These are phyloP conservation scores for Sycobia sp. DNA, from an alignment of 1,140 invertebrate species.

Conservation along the genomic window DNA sequence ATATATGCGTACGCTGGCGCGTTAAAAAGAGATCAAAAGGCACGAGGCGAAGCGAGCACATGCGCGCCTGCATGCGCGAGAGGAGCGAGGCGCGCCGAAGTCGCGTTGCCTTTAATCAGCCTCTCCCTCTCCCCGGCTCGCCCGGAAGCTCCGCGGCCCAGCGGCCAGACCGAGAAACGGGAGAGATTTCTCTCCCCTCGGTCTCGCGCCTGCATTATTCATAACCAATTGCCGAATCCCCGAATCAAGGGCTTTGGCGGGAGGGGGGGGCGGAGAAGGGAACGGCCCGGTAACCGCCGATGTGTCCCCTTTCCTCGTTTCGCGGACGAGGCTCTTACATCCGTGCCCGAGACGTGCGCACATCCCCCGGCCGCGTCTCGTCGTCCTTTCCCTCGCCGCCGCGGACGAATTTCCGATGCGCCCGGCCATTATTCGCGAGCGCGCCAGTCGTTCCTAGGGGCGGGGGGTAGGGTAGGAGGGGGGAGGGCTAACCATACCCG, in stretches of 20 bases:
- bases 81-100: not conserved
- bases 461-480: not conserved
- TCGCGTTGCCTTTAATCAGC: slow-evolving; percentile 17
- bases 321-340: not conserved
- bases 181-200: no score
- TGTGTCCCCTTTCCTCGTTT: slow-evolving; percentile 13
- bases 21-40: slow-evolving; percentile 27
- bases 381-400: not conserved
- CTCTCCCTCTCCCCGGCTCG: slow-evolving; percentile 16
- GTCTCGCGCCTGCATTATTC: slow-evolving; percentile 30
- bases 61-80: slow-evolving; percentile 11
- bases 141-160: not conserved
- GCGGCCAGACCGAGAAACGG: not conserved
- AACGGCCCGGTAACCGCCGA: no score
- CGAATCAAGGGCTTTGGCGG: not conserved
- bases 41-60: slow-evolving; percentile 6
- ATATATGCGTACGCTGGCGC: no score
- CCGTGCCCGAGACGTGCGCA: no score
- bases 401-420: slow-evolving; percentile 20
- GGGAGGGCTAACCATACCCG: slow-evolving; percentile 22
- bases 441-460: not conserved
- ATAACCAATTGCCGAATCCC: slow-evolving; percentile 35
- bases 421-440: slow-evolving; percentile 25
- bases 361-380: not conserved
- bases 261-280: no score